Percentiles rank a stretch among this genome's conserved stretches.
These are phyloP conservation scores for Simalia tracyae DNA, from an alignment of 2,797 vertebrate genomes.

Conservation along the genomic window DNA sequence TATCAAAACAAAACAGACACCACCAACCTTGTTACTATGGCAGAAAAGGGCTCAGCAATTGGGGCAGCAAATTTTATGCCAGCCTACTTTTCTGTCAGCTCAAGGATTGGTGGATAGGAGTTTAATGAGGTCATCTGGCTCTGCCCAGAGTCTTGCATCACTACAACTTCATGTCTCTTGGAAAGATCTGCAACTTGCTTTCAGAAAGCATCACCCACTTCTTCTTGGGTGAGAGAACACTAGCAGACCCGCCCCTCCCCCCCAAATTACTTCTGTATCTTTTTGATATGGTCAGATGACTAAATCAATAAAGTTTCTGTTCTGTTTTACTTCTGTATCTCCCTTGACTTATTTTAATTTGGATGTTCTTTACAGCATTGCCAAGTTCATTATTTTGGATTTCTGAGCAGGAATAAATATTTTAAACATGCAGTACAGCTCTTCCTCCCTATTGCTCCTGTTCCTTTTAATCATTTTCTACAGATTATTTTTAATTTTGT, in stretches of 20 bases:
- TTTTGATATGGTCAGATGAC: too few species aligned
- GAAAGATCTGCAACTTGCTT: background rate
- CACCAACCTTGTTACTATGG: background rate
- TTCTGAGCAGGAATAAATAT: background rate
- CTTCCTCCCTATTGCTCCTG: background rate
- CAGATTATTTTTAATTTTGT: background rate
- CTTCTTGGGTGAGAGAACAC: background rate
- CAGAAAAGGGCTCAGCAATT: background rate
- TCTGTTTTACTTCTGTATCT: background rate
- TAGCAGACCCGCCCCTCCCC: too few species aligned
- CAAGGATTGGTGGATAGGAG: background rate
- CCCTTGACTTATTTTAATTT: background rate
- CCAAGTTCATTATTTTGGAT: background rate
- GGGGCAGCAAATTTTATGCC: background rate
- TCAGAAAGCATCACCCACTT: background rate
- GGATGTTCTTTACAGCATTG: background rate
- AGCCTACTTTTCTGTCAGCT: background rate
- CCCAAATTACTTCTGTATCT: too few species aligned
- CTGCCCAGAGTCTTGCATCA: background rate
- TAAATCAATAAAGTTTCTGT: too few species aligned
- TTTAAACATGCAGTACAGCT: background rate
- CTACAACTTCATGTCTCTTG: background rate
- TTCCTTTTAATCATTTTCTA: background rate
- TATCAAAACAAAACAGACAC: background rate
- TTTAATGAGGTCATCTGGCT: background rate